phyloP scores from a whole-genome alignment of 2,888 invertebrate genomes.

The Fragum whitleyi region DNA sequence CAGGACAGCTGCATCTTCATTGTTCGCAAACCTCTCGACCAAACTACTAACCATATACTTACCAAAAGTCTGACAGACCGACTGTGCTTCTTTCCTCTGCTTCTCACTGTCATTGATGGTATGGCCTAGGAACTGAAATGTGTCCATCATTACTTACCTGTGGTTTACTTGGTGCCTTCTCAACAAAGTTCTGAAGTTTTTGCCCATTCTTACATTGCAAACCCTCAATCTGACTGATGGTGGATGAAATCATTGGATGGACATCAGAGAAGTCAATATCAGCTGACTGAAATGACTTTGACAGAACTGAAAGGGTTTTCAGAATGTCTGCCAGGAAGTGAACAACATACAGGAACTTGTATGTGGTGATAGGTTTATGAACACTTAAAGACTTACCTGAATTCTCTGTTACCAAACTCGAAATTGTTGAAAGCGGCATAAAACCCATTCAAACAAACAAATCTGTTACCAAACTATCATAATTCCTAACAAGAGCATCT shows the following conservation, averaged over 20 bases:
- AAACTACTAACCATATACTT: not conserved
- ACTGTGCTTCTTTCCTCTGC: slow-evolving; percentile 39
- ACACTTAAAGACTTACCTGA: slow-evolving; percentile 2
- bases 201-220: not conserved
- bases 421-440: too few species aligned
- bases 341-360: slow-evolving; percentile 9
- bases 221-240: not conserved
- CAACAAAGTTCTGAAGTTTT: too few species aligned
- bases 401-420: too few species aligned
- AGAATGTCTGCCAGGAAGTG: slow-evolving; percentile 47
- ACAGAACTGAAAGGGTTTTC: slow-evolving; percentile 31
- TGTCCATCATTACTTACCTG: too few species aligned
- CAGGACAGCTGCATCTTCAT: not conserved
- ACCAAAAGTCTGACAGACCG: slow-evolving; percentile 12
- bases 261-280: not conserved
- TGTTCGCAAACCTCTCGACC: too few species aligned
- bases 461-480: too few species aligned
- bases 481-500: too few species aligned
- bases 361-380: not conserved
- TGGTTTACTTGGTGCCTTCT: too few species aligned
- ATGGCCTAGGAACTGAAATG: slow-evolving; percentile 4
- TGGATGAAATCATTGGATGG: not conserved
- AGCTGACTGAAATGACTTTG: slow-evolving; percentile 7
- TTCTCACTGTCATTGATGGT: slow-evolving; percentile 43
- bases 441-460: too few species aligned